A percentile compares a stretch with the other conserved stretches of the same genome.
Evolutionary conservation across 2,888 invertebrate genomes (phyloP).

Genomic region (Tuta absoluta): DNA sequence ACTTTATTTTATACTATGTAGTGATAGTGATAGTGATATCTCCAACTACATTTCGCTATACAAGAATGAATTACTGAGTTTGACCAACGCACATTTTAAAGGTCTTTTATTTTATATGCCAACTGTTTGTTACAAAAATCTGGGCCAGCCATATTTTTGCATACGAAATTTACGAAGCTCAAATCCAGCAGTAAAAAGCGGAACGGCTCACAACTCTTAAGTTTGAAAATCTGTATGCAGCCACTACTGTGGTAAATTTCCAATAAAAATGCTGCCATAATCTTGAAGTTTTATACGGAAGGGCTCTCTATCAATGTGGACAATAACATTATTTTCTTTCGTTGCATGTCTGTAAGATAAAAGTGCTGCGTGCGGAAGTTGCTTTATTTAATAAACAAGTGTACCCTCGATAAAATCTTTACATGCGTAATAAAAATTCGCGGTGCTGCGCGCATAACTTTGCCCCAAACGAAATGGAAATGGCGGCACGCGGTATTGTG

Average conservation of each 20-base stretch:
- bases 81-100: background rate
- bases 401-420: slow-evolving; percentile 50
- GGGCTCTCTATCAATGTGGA: slow-evolving; percentile 10
- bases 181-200: slow-evolving; percentile 17
- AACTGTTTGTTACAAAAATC: slow-evolving; percentile 16
- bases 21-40: no score
- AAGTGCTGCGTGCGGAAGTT: slow-evolving; percentile 39
- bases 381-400: slow-evolving; percentile 57
- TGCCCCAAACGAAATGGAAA: slow-evolving; percentile 34
- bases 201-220: slow-evolving; percentile 15
- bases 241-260: slow-evolving; percentile 8
- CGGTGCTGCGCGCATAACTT: slow-evolving; percentile 37
- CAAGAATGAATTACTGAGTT: background rate
- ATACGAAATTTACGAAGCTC: slow-evolving; percentile 19
- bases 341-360: slow-evolving; percentile 14
- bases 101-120: background rate
- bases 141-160: slow-evolving; percentile 8
- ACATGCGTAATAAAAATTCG: slow-evolving; percentile 51
- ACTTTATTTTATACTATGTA: no score
- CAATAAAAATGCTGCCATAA: slow-evolving; percentile 20
- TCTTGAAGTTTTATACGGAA: slow-evolving; percentile 5
- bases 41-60: no score
- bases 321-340: slow-evolving; percentile 27
- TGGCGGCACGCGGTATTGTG: slow-evolving; percentile 14
- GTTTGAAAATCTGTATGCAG: slow-evolving; percentile 7